These are phyloP conservation scores for Tachina fera DNA, from an alignment of 2,888 invertebrate genomes.

Conservation along the genomic window DNA sequence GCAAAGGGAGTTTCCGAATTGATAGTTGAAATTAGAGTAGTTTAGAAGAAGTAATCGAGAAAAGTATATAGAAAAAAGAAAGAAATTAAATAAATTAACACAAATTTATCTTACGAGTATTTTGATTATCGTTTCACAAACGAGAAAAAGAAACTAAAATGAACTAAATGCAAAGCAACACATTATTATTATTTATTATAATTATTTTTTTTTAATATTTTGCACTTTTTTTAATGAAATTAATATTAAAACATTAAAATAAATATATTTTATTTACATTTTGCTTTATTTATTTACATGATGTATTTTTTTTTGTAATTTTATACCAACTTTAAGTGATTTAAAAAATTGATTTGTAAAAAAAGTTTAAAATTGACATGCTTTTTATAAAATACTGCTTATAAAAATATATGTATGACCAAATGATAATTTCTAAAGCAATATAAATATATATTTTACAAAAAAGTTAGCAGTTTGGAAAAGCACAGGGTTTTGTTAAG, in stretches of 20 bases:
- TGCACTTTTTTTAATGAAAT: slow-evolving; percentile 52
- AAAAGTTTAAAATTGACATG: slow-evolving; percentile 1
- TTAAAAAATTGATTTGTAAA: neutral
- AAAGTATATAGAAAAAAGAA: slow-evolving; percentile 77
- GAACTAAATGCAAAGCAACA: slow-evolving; percentile 43
- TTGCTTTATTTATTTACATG: too few relatives aligned
- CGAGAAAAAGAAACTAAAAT: slow-evolving; percentile 55
- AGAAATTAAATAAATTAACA: slow-evolving; percentile 74
- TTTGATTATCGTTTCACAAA: neutral
- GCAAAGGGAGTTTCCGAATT: slow-evolving; percentile 44
- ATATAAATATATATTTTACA: neutral
- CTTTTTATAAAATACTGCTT: slow-evolving; percentile 1
- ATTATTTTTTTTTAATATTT: neutral
- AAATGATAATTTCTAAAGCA: neutral
- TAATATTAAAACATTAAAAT: neutral
- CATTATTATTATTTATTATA: neutral
- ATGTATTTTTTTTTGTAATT: neutral
- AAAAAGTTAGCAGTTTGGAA: neutral
- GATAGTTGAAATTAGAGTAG: slow-evolving; percentile 60
- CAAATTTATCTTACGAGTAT: slow-evolving; percentile 56
- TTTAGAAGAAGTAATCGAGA: slow-evolving; percentile 74
- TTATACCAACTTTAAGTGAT: neutral
- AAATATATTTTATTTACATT: too few relatives aligned
- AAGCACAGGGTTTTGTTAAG: slow-evolving; percentile 4
- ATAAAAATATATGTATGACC: neutral